Evolutionary conservation across 2,113 vertebrate genomes (phyloP), one percentile per base, ranked within the genome.

Genomic region (Bufo bufo): DNA sequence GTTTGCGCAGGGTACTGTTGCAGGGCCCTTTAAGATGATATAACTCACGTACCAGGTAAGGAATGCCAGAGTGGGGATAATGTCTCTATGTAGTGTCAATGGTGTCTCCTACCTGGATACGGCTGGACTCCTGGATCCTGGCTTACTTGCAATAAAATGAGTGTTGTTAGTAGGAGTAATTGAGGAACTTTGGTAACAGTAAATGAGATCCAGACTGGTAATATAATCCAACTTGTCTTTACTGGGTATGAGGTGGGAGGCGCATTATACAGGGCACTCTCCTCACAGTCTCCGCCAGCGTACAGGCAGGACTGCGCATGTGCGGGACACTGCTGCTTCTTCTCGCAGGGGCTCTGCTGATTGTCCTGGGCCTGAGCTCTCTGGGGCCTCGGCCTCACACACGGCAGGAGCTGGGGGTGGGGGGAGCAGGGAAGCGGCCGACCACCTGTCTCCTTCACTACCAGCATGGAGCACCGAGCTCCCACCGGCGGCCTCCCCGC

Each of bases 281-380:
- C 63, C 19, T 1, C 63, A 6, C 63, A 66, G 63, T 23, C 19
- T 23, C 63, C 9, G 23, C 33, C 33, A 0, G 71, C 0, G 17
- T 10, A 11, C 6, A 6, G 52, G 4, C 52, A 56, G 23, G 1
- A 59, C 4, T 33, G 75, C 85, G 85, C 85, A 78, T 86, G 85
- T 14, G 74, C 74, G 12, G 20, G 19, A 17, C 8, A 12, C 56
- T 58, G 69, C 71, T 47, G 19, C 72, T n/a, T 17, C 7, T 59
- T 49, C 45, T 49, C 33, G 72, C 56, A 49, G 74, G 65, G 58
- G 47, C 59, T 86, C 74, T 63, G 47, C 0, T 10, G 47, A 63
- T 78, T 65, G 74, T 45, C 4, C 74, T 86, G 74, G 85, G 74
- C 85, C 85, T 23, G 85, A 63, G 47, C 10, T 43, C 74, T 61